Evolutionary conservation across 2,113 vertebrate species (phyloP), one percentile per base, ranked within the genome.

Genomic region (Lophotis ruficrista): DNA sequence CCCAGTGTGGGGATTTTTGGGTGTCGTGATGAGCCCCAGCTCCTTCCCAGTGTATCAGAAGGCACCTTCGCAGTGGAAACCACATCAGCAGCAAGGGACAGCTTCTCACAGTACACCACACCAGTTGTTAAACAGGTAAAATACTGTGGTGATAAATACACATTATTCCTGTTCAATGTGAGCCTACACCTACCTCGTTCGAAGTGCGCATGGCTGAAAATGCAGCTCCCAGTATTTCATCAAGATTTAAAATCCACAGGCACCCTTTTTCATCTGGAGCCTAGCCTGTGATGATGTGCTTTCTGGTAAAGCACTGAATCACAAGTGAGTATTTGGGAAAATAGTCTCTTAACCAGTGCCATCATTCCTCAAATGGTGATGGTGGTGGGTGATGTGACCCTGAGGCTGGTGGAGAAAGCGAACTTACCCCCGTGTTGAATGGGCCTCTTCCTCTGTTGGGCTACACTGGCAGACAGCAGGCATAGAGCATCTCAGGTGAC

Each of bases 41-140:
- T 58, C 25, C 25, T 48, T 45, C 43, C 19, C 51, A 12, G 35
- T 0, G 0, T 37, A 4, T 14, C 0, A 0, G 18, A 27, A 62
- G 13, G 38, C 25, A 15, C 4, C 6, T 71, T 79, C 7, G 11
- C n/a, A 5, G 8, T 33, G 65, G 43, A 62, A 56, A 43, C 8
- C 18, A 33, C 70, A 12, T 11, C 37, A 28, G 56, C 58, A 47
- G 41, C 69, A 33, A 47, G 47, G 54, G 51, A 10, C 15, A 58
- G 27, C 45, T 69, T 57, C n/a, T 62, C 24, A 9, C 25, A 1
- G 19, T 13, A 2, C 37, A 20, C 7, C 37, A 53, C 22, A 17
- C 8, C 0, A 0, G 5, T 12, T 87, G 38, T n/a, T 4, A 10
- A 84, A 30, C 25, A 33, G 28, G 43, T 85, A 33, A 56, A 43